A percentile compares a stretch with the other conserved stretches of the same genome.
These are phyloP conservation scores for Gallinago undulata DNA, from an alignment of 2,113 vertebrate species.

Conservation along the genomic window DNA sequence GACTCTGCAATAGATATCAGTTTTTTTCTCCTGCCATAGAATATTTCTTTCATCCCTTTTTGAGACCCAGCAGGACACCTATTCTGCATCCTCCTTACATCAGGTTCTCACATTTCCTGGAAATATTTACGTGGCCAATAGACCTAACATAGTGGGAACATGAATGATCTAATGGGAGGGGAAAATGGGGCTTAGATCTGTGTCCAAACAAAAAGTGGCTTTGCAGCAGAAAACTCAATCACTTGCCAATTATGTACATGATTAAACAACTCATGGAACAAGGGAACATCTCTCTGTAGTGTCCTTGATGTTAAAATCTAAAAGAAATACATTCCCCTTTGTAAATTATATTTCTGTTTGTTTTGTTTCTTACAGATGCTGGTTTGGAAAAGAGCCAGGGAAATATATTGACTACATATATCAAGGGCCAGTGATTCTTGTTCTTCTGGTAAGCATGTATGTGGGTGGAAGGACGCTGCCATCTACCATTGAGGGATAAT, in stretches of 20 bases:
- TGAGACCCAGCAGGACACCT: not conserved
- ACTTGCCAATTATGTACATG: not conserved
- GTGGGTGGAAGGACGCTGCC: not conserved
- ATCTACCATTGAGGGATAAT: not conserved
- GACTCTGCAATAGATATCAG: not conserved
- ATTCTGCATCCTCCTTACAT: not conserved
- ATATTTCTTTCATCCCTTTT: not conserved
- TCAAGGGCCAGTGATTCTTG: conserved; percentile 96
- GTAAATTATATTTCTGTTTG: not conserved
- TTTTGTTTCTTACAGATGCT: conserved; percentile 82
- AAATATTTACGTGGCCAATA: not conserved
- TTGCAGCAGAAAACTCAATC: not conserved
- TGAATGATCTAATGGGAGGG: not conserved
- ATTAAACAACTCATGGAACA: not conserved
- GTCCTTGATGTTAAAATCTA: not conserved
- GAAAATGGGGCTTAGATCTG: not conserved
- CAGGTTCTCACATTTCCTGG: not conserved
- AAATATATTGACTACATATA: conserved; percentile 98
- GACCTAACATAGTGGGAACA: not conserved
- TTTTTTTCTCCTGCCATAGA: not conserved
- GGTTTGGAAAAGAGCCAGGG: conserved; percentile 97
- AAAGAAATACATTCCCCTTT: not conserved
- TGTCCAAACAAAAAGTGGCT: not conserved
- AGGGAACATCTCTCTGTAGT: not conserved
- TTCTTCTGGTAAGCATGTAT: conserved; percentile 87